Evolutionary conservation across 2,797 vertebrate species (phyloP), one percentile per base, ranked within the genome.

Genomic region (Clarias fuscus): DNA sequence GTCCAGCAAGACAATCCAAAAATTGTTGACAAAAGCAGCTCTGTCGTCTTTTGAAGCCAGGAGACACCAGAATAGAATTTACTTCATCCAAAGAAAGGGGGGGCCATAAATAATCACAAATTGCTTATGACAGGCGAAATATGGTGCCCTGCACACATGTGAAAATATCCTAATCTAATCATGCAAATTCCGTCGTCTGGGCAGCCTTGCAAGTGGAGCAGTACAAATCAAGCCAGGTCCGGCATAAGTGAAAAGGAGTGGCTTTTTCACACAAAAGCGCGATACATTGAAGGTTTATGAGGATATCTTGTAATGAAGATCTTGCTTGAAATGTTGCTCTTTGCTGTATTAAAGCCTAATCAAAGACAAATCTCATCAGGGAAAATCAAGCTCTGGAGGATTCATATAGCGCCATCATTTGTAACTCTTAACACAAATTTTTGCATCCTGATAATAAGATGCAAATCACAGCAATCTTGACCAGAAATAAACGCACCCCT

Each of bases 151-250:
- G 86, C 81, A 87, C 86, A 86, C 71, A 80, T 84, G 78, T 84
- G 53, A 90, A 90, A 89, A 90, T 88, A 86, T 89, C 88, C 88
- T 86, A 90, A 92, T 91, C 90, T 85, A 91, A 90, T 91, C 88
- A 91, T 91, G 88, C 84, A 91, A 88, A 90, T 92, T 77, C 84
- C 83, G 84, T 85, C 88, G 90, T 84, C 86, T 87, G 85, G 84
- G 87, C 77, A 83, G 86, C 73, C 65, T 43, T 84, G 85, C 83
- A 43, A 85, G 80, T 71, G 65, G 5, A 14, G 65, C 53, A 62
- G 56, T 48, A 43, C 78, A 85, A 85, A 85, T 85, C 78, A 82
- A 84, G 78, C 61, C 78, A 87, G 86, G 53, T 82, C 73, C 68
- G 20, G 59, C 40, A 37, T 64, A 56, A 82, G 30, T 5, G 20